These are phyloP conservation scores for Mimas tiliae DNA, from an alignment of 2,888 invertebrate genomes.

Conservation along the genomic window DNA sequence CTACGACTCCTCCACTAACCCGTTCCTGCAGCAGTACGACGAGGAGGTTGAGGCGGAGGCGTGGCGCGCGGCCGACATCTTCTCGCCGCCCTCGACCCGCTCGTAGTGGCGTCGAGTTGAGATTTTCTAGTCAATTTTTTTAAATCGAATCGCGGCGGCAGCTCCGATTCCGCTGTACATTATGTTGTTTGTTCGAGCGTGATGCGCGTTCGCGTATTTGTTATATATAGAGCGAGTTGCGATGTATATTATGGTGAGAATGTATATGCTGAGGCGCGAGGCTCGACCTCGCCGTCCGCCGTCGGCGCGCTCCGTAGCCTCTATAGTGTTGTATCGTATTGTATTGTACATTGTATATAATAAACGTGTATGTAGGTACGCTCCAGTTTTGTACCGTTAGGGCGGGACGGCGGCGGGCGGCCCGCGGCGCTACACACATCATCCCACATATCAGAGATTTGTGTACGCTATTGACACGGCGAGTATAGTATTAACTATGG, in stretches of 20 bases:
- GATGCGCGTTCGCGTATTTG: conserved; percentile 76
- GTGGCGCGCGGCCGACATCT: conserved; percentile 78
- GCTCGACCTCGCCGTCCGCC: conserved; percentile 64
- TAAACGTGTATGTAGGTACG: conserved; percentile 77
- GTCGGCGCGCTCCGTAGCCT: conserved; percentile 68
- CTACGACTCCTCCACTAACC: conserved; percentile 83
- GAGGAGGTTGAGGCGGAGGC: conserved; percentile 79
- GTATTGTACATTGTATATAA: conserved; percentile 83
- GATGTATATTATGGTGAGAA: conserved; percentile 82
- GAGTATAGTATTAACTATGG: conserved; percentile 11
- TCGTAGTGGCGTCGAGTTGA: conserved; percentile 79
- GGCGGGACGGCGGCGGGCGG: conserved; percentile 67
- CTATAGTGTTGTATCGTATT: conserved; percentile 74
- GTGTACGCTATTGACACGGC: conserved; percentile 56
- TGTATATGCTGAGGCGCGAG: conserved; percentile 75
- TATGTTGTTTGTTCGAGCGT: conserved; percentile 76
- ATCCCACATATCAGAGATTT: conserved; percentile 83
- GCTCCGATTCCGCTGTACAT: conserved; percentile 82
- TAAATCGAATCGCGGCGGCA: conserved; percentile 74
- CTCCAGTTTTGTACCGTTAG: conserved; percentile 72
- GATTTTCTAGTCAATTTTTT: conserved; percentile 84
- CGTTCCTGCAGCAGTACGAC: conserved; percentile 85
- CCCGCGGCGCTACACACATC: conserved; percentile 77
- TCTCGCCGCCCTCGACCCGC: conserved; percentile 78
- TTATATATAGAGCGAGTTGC: conserved; percentile 82